Percentiles rank a stretch among this genome's conserved stretches.
Evolutionary conservation across 2,113 vertebrate genomes (phyloP).

Genomic region (Tragelaphus strepsiceros): DNA sequence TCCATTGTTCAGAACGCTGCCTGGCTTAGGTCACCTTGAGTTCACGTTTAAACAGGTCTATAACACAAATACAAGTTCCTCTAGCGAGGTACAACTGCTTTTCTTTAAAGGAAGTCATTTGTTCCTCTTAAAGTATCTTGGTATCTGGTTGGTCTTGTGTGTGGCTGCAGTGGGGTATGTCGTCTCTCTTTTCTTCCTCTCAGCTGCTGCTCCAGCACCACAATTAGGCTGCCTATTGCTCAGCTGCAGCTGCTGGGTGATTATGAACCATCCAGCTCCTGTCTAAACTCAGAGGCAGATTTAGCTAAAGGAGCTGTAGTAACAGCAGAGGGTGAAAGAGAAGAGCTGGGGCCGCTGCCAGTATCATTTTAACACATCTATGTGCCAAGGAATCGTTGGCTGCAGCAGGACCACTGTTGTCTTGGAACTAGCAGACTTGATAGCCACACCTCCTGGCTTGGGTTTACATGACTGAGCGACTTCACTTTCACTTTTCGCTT

Average conservation of each 20-base stretch:
- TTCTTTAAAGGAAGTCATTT: slow-evolving; percentile 33
- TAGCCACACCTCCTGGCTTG: slow-evolving; percentile 8
- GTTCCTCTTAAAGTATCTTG: neutral
- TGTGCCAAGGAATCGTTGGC: slow-evolving; percentile 35
- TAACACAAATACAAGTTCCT: slow-evolving; percentile 26
- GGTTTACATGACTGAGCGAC: neutral
- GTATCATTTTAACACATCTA: slow-evolving; percentile 31
- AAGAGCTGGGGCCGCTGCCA: slow-evolving; percentile 39
- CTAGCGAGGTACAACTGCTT: neutral
- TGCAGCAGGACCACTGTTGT: slow-evolving; percentile 2
- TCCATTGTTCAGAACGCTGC: slow-evolving; percentile 49
- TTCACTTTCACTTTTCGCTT: too few relatives aligned
- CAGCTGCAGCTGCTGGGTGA: slow-evolving; percentile 73
- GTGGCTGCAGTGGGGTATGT: neutral
- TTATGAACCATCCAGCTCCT: slow-evolving; percentile 63
- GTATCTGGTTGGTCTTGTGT: neutral
- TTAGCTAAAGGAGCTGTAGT: slow-evolving; percentile 68
- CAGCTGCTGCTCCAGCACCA: slow-evolving; percentile 65
- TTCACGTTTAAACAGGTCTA: slow-evolving; percentile 52
- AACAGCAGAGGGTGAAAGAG: slow-evolving; percentile 45
- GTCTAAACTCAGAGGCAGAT: slow-evolving; percentile 68
- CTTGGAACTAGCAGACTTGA: slow-evolving; percentile 16
- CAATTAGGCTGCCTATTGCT: slow-evolving; percentile 68
- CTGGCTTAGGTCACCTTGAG: slow-evolving; percentile 56
- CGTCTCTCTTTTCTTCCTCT: slow-evolving; percentile 41